Percentiles rank a stretch among this genome's conserved stretches.
phyloP scores from a whole-genome alignment of 2,797 vertebrate genomes.

The Sparidentex hasta region DNA sequence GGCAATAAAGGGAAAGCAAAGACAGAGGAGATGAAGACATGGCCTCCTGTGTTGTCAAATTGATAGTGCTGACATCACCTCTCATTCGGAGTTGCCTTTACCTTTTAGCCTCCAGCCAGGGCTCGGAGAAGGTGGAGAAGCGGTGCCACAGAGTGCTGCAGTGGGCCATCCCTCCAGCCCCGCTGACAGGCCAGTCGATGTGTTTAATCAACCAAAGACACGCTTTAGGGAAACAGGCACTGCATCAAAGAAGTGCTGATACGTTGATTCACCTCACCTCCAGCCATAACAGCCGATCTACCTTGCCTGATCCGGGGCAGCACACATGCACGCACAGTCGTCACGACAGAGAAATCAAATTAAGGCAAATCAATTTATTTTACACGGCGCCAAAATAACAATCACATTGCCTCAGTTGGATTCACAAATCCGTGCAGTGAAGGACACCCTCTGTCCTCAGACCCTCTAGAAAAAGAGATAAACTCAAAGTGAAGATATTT shows the following conservation, averaged over 20 bases:
- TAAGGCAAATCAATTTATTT: too few relatives aligned
- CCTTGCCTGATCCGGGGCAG: conserved; percentile 30
- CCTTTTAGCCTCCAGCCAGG: conserved; percentile 50
- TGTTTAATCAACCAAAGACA: conserved; percentile 79
- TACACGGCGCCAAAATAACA: too few relatives aligned
- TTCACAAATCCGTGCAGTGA: too few relatives aligned
- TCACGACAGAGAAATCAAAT: conserved; percentile 14
- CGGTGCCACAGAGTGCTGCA: conserved; percentile 40
- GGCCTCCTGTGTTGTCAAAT: conserved; percentile 46
- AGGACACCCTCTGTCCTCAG: too few relatives aligned
- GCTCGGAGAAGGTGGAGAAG: conserved; percentile 38
- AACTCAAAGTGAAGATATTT: conserved; percentile 21
- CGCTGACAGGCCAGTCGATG: conserved; percentile 77
- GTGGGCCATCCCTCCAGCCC: conserved; percentile 63
- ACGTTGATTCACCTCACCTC: conserved; percentile 68
- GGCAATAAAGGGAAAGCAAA: background rate
- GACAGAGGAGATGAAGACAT: conserved; percentile 46
- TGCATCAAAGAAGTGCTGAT: conserved; percentile 75
- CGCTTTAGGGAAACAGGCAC: conserved; percentile 63
- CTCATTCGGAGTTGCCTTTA: conserved; percentile 29
- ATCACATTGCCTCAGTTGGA: too few relatives aligned
- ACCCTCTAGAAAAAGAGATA: background rate
- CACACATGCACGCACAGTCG: conserved; percentile 5
- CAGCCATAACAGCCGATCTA: conserved; percentile 48
- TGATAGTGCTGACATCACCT: conserved; percentile 49